Evolutionary conservation across 2,797 vertebrate genomes (phyloP).

Genomic region (Acanthiza pusilla): DNA sequence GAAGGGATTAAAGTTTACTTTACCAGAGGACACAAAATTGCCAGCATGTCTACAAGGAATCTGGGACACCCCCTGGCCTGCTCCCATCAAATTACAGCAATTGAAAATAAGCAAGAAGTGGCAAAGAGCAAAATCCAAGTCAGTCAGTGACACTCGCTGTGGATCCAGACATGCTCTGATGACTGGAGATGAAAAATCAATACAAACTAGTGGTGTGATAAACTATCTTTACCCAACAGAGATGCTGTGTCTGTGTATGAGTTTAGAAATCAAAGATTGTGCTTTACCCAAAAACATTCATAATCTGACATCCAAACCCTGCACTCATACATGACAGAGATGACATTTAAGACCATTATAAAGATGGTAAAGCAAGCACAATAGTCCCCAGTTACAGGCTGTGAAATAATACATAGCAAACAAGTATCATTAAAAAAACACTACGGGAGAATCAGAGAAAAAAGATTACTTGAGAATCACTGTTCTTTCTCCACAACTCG

Average conservation of each 20-base stretch:
- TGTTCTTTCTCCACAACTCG: background rate
- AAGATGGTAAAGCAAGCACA: background rate
- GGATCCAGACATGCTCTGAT: background rate
- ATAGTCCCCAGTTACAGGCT: background rate
- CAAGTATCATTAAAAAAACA: background rate
- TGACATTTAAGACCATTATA: background rate
- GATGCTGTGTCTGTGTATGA: fast-evolving
- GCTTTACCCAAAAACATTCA: background rate
- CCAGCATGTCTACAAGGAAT: background rate
- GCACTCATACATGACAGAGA: background rate
- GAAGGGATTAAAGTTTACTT: background rate
- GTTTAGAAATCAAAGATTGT: background rate
- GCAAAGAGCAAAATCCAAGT: background rate
- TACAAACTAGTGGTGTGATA: background rate
- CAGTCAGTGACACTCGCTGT: background rate
- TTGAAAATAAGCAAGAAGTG: background rate
- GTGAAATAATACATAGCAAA: background rate
- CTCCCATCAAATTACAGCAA: background rate
- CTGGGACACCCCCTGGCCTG: background rate
- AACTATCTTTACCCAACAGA: background rate
- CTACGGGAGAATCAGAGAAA: background rate
- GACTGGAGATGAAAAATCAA: background rate
- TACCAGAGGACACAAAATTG: background rate
- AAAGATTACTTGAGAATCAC: background rate
- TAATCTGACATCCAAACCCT: background rate